A percentile compares a stretch with the other conserved stretches of the same genome.
These are phyloP conservation scores for Myotis brandtii DNA, from an alignment of 2,113 vertebrate genomes.

Conservation along the genomic window DNA sequence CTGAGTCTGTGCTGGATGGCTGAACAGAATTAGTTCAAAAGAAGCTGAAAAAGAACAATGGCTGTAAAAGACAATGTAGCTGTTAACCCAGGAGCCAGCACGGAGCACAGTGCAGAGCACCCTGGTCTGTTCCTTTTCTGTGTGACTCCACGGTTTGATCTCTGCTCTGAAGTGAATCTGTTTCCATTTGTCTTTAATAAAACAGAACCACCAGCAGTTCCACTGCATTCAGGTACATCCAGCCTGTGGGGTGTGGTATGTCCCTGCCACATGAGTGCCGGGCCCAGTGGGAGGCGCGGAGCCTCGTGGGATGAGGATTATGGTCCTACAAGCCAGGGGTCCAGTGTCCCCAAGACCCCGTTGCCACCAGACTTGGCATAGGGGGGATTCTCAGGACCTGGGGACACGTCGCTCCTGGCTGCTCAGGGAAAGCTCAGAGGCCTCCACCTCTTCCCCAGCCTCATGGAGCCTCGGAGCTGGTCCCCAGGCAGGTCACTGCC, in stretches of 20 bases:
- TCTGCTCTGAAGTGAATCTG: slow-evolving; percentile 48
- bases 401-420: accelerated
- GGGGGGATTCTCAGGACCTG: neutral
- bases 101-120: neutral
- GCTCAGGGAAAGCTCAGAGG: neutral
- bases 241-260: slow-evolving; percentile 23
- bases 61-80: slow-evolving; percentile 57
- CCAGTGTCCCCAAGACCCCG: accelerated
- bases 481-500: accelerated
- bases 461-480: neutral
- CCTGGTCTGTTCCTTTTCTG: neutral
- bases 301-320: neutral
- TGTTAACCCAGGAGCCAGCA: accelerated
- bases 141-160: slow-evolving; percentile 21
- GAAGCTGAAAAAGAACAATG: neutral
- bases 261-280: neutral
- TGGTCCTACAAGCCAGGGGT: accelerated
- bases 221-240: neutral
- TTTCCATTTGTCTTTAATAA: slow-evolving; percentile 65
- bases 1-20: slow-evolving; percentile 57
- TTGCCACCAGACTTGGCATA: accelerated
- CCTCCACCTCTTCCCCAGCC: neutral
- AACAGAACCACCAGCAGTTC: slow-evolving; percentile 32
- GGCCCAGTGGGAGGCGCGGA: neutral
- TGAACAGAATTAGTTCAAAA: slow-evolving; percentile 66